Base-by-base conservation (phyloP, 2,113 vertebrate species). In the Barbus barbus region DNA sequence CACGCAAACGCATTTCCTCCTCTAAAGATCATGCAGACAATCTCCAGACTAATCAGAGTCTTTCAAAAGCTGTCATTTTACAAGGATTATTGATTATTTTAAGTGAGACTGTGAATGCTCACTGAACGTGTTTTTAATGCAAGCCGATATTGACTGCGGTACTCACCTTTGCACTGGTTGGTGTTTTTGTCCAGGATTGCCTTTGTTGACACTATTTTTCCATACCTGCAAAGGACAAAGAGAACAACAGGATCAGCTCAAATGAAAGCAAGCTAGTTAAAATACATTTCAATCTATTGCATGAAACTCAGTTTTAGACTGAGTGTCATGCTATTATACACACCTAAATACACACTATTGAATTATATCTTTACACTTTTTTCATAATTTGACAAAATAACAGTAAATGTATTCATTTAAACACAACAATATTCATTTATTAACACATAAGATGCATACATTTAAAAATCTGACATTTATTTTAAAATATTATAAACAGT, bases 111-210 rank as follows among this genome's bases (percentile, higher is more conserved):
- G 5, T 53, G 26, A 24, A 8, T 69, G 26, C 75, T 61, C 14
- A 28, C 9, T 31, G 33, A 60, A 26, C 16, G 31, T 26, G 74
- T 78, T 33, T 72, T 28, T 72, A 87, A 67, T 69, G 46, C 46
- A 24, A 24, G 12, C 2, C 3, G 9, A 33, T 81, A 71, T 69
- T 53, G 38, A 80, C 16, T 65, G 36, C 16, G 28, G 22, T 33
- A 88, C 93, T 92, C 95, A 99, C 97, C 97, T 98, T 99, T 99
- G 92, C 97, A 99, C 84, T 98, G 97, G 95, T 98, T 98, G 65
- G 97, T 98, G 93, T 98, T 99, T 95, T 99, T 99, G 95, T 99
- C 97, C 89, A 99, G 95, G 93, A 99, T 98, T 93, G 97, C 97
- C 95, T 99, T 99, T 86, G 97, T 98, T 88, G 97, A 99, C 88